A percentile compares a stretch with the other conserved stretches of the same genome.
Conservation (phyloP, 2,797 vertebrate species). For the Rhinoraja longicauda region DNA sequence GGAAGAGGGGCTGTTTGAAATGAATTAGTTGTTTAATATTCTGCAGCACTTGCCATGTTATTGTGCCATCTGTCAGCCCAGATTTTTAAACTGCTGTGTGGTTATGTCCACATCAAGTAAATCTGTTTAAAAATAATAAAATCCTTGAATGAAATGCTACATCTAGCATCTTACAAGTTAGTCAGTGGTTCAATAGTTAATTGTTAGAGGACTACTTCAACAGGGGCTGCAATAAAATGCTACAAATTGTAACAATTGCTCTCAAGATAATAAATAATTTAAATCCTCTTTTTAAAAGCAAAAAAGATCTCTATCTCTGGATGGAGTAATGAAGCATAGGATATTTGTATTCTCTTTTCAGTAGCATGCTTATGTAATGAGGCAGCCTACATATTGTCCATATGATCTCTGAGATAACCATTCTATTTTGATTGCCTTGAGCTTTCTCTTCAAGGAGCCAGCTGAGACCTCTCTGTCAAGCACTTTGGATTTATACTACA, state of each 20-base stretch:
- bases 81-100: neutral
- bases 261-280: too few species aligned
- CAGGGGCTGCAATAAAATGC: neutral
- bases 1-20: neutral
- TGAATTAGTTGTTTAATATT: neutral
- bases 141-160: neutral
- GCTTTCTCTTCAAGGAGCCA: neutral
- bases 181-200: neutral
- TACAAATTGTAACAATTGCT: neutral
- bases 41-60: neutral
- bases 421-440: neutral
- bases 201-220: neutral
- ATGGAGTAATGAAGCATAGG: neutral
- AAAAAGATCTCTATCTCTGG: neutral
- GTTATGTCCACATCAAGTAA: neutral
- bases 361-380: neutral
- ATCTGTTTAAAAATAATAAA: conserved; percentile 1
- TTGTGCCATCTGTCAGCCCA: neutral
- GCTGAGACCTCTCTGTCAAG: neutral
- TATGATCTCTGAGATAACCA: neutral
- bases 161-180: neutral
- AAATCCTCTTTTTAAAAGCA: neutral
- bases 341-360: neutral
- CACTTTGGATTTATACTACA: neutral
- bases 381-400: neutral